Percentiles rank a stretch among this genome's conserved stretches.
phyloP scores from a whole-genome alignment of 2,888 invertebrate genomes.

The Tachina lurida region DNA sequence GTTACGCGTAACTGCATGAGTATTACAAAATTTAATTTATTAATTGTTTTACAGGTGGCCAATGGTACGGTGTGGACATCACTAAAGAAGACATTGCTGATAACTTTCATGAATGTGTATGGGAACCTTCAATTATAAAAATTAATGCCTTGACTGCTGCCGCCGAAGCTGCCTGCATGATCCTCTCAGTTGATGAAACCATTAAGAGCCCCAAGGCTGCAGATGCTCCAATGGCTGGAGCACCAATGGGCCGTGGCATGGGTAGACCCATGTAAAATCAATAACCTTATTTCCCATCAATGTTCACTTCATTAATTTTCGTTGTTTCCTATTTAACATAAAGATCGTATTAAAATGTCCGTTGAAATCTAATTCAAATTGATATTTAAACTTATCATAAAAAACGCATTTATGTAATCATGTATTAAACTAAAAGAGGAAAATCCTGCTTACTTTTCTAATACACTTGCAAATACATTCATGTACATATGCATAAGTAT shows the following conservation, averaged over 20 bases:
- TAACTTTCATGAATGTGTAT: slow-evolving; percentile 96
- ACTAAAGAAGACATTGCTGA: slow-evolving; percentile 96
- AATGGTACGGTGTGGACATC: slow-evolving; percentile 98
- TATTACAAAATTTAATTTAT: not conserved
- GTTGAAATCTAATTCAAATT: slow-evolving; percentile 44
- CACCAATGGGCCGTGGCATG: slow-evolving; percentile 87
- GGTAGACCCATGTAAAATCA: slow-evolving; percentile 87
- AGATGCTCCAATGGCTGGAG: slow-evolving; percentile 82
- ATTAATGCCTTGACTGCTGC: slow-evolving; percentile 98
- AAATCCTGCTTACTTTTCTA: slow-evolving; percentile 34
- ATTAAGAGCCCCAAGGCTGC: slow-evolving; percentile 93
- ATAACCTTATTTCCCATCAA: slow-evolving; percentile 47
- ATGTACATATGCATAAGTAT: not conserved
- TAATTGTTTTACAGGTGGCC: slow-evolving; percentile 84
- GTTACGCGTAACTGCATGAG: not conserved
- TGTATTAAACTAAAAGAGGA: slow-evolving; percentile 23
- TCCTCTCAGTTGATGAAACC: slow-evolving; percentile 98
- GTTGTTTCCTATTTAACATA: slow-evolving; percentile 25
- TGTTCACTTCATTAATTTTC: slow-evolving; percentile 67
- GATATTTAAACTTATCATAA: slow-evolving; percentile 31
- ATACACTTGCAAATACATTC: not conserved
- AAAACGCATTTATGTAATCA: slow-evolving; percentile 50
- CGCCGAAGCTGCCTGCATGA: slow-evolving; percentile 96
- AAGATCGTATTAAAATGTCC: slow-evolving; percentile 21
- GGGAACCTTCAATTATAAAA: slow-evolving; percentile 99